Conservation (phyloP, 2,113 vertebrate species). For the Cisticola juncidis region DNA sequence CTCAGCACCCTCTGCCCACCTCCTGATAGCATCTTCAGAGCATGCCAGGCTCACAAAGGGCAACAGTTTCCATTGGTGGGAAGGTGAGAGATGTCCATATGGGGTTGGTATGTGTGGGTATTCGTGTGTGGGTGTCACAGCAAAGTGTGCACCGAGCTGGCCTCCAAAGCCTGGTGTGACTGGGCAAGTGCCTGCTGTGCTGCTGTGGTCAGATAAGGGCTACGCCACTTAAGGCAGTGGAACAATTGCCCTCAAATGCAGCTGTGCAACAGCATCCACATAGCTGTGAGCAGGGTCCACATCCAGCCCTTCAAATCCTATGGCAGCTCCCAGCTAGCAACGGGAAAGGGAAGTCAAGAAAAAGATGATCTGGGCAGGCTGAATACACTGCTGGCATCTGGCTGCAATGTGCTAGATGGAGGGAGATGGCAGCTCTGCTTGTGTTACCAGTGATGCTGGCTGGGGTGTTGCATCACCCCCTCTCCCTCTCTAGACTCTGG, state of each 20-base stretch:
- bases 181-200: neutral
- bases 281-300: neutral
- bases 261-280: neutral
- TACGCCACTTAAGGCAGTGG: rapidly evolving
- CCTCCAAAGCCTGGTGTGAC: neutral
- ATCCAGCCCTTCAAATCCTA: neutral
- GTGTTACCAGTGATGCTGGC: rapidly evolving
- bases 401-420: neutral
- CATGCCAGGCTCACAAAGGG: neutral
- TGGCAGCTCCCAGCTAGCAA: neutral
- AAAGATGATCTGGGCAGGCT: neutral
- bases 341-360: neutral
- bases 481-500: neutral
- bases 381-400: neutral
- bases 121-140: neutral
- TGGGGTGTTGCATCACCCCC: neutral
- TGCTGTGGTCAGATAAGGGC: neutral
- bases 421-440: neutral
- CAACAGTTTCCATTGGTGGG: slow-evolving; percentile 38
- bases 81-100: slow-evolving; percentile 21
- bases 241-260: rapidly evolving
- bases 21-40: slow-evolving; percentile 47
- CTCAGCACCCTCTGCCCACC: neutral
- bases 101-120: neutral
- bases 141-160: rapidly evolving